Evolutionary conservation across 2,888 invertebrate genomes (phyloP).

Genomic region (Colostygia pectinataria): DNA sequence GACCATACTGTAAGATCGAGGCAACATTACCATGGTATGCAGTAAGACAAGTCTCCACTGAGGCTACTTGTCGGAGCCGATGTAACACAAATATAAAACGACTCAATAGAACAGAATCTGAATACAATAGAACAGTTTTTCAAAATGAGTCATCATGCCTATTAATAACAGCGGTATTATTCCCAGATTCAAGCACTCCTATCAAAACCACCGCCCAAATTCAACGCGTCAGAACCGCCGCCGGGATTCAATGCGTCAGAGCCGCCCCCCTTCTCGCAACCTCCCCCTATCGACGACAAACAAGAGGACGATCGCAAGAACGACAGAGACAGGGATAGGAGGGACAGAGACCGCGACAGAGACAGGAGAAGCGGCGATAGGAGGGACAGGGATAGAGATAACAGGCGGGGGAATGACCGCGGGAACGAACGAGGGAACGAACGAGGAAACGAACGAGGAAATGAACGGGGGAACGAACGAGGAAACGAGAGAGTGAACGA

Average conservation of each 20-base stretch:
- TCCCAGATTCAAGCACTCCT: constrained; percentile 79
- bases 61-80: too few relatives aligned
- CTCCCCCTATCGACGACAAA: constrained; percentile 52
- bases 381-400: constrained; percentile 38
- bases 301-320: constrained; percentile 43
- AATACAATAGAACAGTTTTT: too few relatives aligned
- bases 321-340: constrained; percentile 41
- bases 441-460: constrained; percentile 24
- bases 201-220: constrained; percentile 75
- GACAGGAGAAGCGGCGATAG: constrained; percentile 48
- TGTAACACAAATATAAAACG: too few relatives aligned
- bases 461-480: constrained; percentile 26
- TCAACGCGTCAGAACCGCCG: constrained; percentile 74
- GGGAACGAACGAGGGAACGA: constrained; percentile 21
- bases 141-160: too few relatives aligned
- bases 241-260: constrained; percentile 63
- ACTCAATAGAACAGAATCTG: too few relatives aligned
- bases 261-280: constrained; percentile 57
- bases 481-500: constrained; percentile 30
- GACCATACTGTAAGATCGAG: too few relatives aligned
- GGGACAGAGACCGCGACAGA: constrained; percentile 53
- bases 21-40: too few relatives aligned
- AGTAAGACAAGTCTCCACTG: too few relatives aligned
- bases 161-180: too few relatives aligned
- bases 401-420: constrained; percentile 22